Conservation (phyloP, 2,797 vertebrate genomes). For the Gallinago nigripennis region DNA sequence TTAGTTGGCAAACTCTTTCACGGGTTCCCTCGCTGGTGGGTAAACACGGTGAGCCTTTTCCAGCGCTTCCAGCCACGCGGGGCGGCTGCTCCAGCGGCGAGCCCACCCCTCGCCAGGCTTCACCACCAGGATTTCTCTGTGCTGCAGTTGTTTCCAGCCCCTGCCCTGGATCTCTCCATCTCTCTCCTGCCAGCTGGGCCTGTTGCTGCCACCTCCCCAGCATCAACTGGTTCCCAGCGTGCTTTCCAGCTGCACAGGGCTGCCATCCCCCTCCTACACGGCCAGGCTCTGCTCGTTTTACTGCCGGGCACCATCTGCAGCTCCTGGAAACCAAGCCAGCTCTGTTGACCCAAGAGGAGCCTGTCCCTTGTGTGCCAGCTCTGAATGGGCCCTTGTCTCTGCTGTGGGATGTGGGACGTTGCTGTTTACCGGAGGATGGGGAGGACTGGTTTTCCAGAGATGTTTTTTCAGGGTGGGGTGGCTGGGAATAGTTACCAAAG, state of each 20-base stretch:
- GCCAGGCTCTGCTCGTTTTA: not conserved
- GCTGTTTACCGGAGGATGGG: not conserved
- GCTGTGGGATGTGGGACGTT: accelerated
- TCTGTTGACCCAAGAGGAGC: conserved; percentile 7
- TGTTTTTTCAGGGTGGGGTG: not conserved
- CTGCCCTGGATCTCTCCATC: not conserved
- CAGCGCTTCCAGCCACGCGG: not conserved
- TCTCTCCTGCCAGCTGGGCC: not conserved
- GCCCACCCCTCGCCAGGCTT: not conserved
- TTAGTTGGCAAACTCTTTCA: not conserved
- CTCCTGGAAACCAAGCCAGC: conserved; percentile 19
- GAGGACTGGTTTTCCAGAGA: not conserved
- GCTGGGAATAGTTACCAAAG: not conserved
- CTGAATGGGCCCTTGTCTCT: conserved; percentile 33
- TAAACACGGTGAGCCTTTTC: not conserved
- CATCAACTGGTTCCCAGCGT: not conserved
- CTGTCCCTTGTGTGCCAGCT: not conserved
- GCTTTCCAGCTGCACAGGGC: conserved; percentile 2
- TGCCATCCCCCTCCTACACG: not conserved
- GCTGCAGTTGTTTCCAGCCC: not conserved
- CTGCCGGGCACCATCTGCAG: conserved; percentile 2
- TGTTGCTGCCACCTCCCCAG: not conserved
- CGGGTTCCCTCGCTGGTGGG: not conserved
- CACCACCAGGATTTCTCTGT: not conserved
- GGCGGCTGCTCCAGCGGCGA: not conserved